Evolutionary conservation across 2,113 vertebrate species (phyloP).

Genomic region (Sturnus vulgaris): DNA sequence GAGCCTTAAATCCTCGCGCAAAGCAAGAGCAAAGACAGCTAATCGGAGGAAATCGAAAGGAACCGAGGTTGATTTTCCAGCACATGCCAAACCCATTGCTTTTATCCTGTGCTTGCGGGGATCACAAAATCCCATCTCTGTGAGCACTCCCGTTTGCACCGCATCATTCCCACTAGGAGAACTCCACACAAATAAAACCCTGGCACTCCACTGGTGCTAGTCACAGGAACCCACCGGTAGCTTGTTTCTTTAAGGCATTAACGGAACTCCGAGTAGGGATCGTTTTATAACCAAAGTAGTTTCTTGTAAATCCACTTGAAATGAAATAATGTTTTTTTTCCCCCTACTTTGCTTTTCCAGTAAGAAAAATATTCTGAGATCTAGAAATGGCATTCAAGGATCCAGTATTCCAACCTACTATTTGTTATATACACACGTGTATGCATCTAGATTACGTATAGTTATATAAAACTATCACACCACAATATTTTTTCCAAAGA

Average conservation of each 20-base stretch:
- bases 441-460: not conserved
- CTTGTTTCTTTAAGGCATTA: not conserved
- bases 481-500: not conserved
- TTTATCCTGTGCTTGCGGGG: not conserved
- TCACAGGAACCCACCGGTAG: not conserved
- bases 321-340: not conserved
- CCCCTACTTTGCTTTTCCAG: not conserved
- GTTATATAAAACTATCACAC: not conserved
- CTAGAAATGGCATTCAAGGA: not conserved
- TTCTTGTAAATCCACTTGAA: constrained; percentile 5
- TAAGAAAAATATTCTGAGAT: not conserved
- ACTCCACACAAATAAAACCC: not conserved
- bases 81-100: not conserved
- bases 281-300: not conserved
- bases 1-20: not conserved
- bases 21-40: not conserved
- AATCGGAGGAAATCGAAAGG: not conserved
- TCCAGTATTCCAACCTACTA: not conserved
- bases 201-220: not conserved
- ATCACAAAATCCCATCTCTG: not conserved
- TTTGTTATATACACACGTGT: not conserved
- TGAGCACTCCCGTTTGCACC: not conserved
- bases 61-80: not conserved
- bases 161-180: not conserved
- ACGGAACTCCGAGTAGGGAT: not conserved